phyloP scores from a whole-genome alignment of 2,888 invertebrate genomes.

The Drosophila flavopinicola region DNA sequence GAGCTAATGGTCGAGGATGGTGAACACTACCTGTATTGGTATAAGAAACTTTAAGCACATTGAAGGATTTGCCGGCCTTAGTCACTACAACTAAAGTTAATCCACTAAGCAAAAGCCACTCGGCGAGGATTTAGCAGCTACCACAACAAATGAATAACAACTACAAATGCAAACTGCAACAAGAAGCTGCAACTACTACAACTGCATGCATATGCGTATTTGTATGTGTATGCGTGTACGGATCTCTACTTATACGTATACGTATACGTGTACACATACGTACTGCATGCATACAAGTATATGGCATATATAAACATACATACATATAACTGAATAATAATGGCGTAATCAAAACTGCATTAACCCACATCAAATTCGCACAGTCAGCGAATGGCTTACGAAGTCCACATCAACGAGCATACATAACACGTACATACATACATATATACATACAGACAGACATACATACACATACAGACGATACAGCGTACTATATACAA shows the following conservation, averaged over 20 bases:
- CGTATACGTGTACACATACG: slow-evolving; percentile 18
- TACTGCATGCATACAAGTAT: neutral
- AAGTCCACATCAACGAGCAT: slow-evolving; percentile 6
- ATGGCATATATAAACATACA: slow-evolving; percentile 12
- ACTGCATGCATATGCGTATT: slow-evolving; percentile 23
- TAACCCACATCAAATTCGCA: slow-evolving; percentile 6
- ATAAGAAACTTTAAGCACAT: slow-evolving; percentile 91
- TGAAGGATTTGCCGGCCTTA: slow-evolving; percentile 60
- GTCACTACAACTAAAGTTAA: slow-evolving; percentile 52
- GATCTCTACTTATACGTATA: slow-evolving; percentile 17
- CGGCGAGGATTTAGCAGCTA: slow-evolving; percentile 40
- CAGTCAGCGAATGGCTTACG: slow-evolving; percentile 15
- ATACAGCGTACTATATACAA: slow-evolving; percentile 23
- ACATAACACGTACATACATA: slow-evolving; percentile 1
- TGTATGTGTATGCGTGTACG: slow-evolving; percentile 18
- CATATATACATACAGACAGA: neutral
- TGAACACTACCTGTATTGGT: slow-evolving; percentile 96
- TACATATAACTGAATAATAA: slow-evolving; percentile 45
- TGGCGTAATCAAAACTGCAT: slow-evolving; percentile 57
- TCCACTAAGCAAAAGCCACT: slow-evolving; percentile 43
- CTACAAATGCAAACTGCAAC: slow-evolving; percentile 24
- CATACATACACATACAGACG: neutral
- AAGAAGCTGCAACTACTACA: slow-evolving; percentile 22
- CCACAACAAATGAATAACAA: slow-evolving; percentile 13
- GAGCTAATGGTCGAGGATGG: slow-evolving; percentile 94